Conservation (phyloP, 92 coral and sea anemone species). For the Epizoanthus rinbou region DNA sequence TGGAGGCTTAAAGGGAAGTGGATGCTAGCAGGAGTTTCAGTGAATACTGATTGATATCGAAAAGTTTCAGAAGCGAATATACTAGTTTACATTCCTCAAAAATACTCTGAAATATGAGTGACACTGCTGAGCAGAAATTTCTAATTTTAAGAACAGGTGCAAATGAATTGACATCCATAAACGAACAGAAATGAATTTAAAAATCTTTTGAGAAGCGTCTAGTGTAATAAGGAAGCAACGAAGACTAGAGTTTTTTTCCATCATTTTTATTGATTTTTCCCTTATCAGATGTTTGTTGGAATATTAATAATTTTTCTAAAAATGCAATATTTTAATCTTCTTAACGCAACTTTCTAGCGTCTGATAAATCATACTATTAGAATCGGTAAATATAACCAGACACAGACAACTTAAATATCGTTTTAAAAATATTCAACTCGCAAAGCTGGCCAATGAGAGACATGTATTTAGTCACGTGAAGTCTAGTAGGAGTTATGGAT, state of each 20-base stretch:
- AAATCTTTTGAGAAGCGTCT: constrained; percentile 20
- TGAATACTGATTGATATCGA: not conserved
- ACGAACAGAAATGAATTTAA: constrained; percentile 9
- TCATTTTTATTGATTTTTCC: not conserved
- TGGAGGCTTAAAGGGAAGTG: not conserved
- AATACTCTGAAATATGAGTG: not conserved
- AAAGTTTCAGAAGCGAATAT: not conserved
- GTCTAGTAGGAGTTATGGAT: not conserved
- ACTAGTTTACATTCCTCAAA: not conserved
- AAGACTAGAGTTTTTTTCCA: not conserved
- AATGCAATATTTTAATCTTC: too few species aligned
- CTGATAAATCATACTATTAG: not conserved
- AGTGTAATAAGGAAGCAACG: not conserved
- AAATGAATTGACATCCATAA: constrained; percentile 1
- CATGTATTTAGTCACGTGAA: not conserved
- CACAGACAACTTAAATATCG: not conserved
- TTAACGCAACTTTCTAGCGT: too few species aligned
- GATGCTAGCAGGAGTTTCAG: not conserved
- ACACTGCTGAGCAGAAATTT: not conserved
- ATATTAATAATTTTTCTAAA: too few species aligned
- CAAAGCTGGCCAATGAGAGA: not conserved
- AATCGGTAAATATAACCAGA: not conserved
- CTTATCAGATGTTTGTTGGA: not conserved
- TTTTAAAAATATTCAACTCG: not conserved
- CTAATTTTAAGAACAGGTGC: constrained; percentile 29